Base-by-base conservation (phyloP, 2,113 vertebrate genomes). In the Trogon surrucura region DNA sequence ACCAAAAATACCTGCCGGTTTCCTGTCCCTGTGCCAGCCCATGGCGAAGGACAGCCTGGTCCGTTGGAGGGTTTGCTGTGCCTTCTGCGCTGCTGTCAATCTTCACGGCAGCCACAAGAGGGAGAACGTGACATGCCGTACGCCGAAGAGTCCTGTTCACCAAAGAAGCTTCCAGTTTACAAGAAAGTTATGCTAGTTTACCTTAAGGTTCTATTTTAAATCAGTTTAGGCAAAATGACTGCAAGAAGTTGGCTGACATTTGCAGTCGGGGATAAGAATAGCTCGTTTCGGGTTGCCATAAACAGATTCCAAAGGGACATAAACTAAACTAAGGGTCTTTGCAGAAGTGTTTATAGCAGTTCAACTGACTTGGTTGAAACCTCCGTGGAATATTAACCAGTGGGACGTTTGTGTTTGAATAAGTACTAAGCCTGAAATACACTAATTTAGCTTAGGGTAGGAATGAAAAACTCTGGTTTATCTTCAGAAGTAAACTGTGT, bases 211-310 rank as follows among this genome's bases (percentile, higher is more conserved):
- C 86, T 94, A 44, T 94, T 94, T 94, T 66, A 85, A 73, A 73
- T 10, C 89, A 16, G 34, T 14, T 74, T 6, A 12, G 80, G 57
- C 80, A 38, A 90, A 95, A 90, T 71, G 9, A n/a, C 56, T 60
- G 92, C 92, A 53, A 95, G 88, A 71, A 64, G 82, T 19, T 94
- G 90, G 91, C 92, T 91, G 95, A 84, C 90, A 75, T 81, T 92
- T 90, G 96, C 27, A 87, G 85, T 2, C 50, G 10, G 41, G 75
- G n/a, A 38, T 57, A 91, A 86, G 89, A 93, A 86, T 15, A 86
- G 83, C 61, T 79, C 61, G 7, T 65, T 95, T 91, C 32, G 75
- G 80, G 93, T 90, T 91, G 80, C 86, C 88, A 94, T 94, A 93
- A 96, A 96, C 91, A 96, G 77, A 75, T 86, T 58, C 61, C 72